Evolutionary conservation across 2,888 invertebrate species (phyloP), one percentile per base, ranked within the genome.

Genomic region (Dioctria linearis): DNA sequence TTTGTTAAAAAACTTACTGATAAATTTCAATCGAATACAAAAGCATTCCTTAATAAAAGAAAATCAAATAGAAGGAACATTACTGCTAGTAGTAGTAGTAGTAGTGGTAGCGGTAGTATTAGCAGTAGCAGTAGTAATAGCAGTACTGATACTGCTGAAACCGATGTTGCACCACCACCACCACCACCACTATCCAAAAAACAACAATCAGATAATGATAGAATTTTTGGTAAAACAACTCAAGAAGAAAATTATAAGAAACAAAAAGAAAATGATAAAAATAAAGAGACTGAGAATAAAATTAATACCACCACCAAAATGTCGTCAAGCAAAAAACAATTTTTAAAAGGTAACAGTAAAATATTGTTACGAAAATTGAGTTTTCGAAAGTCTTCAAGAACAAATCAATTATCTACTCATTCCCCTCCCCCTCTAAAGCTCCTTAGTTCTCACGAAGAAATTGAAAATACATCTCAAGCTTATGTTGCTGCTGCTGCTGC

Each of bases 311-410:
- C 71, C 73, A 25, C 25, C 25, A 25, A 25, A 25, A 25, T 25
- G 25, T 25, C 25, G 25, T 25, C 25, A 25, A 25, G 25, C 25
- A 82, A 86, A 42, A 86, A 85, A 82, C 85, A 86, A 67, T 57
- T 51, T n/a, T 11, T 76, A 57, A 83, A 80, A 73, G 71, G 81
- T 73, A 79, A 73, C 46, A 83, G 83, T 9, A 25, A 40, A 25
- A 43, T 43, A 46, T 66, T 79, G 71, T 85, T 85, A 51, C 85
- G 86, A 83, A 82, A 86, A 51, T 84, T 86, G 5, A 84, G 83
- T 65, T 76, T 82, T 83, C 76, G 79, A 3, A 82, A 82, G 42
- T 61, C 82, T 3, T 46, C 75, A 61, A 78, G 49, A 86, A 82
- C 82, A 85, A 63, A 86, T 85, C 82, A 84, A 86, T 65, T 65